Percentiles rank a stretch among this genome's conserved stretches.
Evolutionary conservation across 1,140 invertebrate species (phyloP).

Genomic region (Hestina assimilis): DNA sequence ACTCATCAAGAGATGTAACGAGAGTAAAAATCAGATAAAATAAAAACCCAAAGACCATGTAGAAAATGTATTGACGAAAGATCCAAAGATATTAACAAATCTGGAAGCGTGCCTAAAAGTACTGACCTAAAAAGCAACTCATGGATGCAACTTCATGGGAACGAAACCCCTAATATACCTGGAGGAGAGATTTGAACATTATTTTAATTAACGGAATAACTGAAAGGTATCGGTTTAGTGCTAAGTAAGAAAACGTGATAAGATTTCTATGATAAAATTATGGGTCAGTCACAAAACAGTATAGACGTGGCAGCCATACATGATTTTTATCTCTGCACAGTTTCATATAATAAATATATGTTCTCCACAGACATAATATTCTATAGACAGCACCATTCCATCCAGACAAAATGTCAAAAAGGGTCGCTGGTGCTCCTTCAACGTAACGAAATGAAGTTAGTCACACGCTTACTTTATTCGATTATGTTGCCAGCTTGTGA

Average conservation of each 20-base stretch:
- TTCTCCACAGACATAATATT: no score
- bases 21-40: background rate
- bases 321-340: no score
- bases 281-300: background rate
- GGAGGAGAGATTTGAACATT: slow-evolving; percentile 52
- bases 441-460: no score
- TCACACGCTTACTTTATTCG: no score
- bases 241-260: background rate
- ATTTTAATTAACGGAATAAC: slow-evolving; percentile 20
- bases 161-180: slow-evolving; percentile 73
- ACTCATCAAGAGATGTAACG: background rate
- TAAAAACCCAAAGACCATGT: background rate
- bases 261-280: background rate
- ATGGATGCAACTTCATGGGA: slow-evolving; percentile 66
- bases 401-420: no score
- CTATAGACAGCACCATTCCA: no score
- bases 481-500: no score
- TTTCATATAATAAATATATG: no score
- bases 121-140: slow-evolving; percentile 73
- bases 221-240: background rate
- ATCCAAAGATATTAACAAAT: slow-evolving; percentile 37
- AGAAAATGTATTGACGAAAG: slow-evolving; percentile 19
- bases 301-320: no score
- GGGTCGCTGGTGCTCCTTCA: no score
- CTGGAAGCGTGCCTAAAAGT: slow-evolving; percentile 56